phyloP scores from a whole-genome alignment of 2,888 invertebrate species.

The Oligia latruncula region DNA sequence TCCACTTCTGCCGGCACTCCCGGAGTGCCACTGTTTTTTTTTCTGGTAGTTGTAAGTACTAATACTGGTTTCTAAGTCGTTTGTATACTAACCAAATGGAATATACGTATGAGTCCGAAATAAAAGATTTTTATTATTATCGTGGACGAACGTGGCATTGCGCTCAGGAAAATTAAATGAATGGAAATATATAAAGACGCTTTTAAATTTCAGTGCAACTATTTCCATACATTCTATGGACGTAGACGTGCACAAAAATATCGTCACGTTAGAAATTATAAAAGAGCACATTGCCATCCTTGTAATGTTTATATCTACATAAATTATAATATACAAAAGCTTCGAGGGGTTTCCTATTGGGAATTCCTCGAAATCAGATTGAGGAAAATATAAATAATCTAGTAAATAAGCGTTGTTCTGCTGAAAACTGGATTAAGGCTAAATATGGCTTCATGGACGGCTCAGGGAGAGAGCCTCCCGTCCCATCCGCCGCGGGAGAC shows the following conservation, averaged over 20 bases:
- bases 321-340: background rate
- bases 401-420: background rate
- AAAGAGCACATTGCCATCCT: background rate
- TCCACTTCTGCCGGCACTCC: too few relatives aligned
- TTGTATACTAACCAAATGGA: background rate
- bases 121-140: background rate
- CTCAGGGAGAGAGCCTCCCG: too few relatives aligned
- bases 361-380: background rate
- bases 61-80: background rate
- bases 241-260: background rate
- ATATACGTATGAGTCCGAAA: too few relatives aligned
- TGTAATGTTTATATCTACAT: background rate
- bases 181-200: background rate
- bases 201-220: background rate
- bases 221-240: background rate
- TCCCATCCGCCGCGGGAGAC: too few relatives aligned
- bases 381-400: background rate
- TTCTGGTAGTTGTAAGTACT: background rate
- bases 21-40: background rate
- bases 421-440: background rate
- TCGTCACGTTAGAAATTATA: background rate
- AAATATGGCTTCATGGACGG: constrained; percentile 1
- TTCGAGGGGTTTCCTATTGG: background rate
- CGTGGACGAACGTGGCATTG: background rate
- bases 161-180: too few relatives aligned